Base-by-base conservation (phyloP, 2,797 vertebrate species). In the Neoniphon sammara region DNA sequence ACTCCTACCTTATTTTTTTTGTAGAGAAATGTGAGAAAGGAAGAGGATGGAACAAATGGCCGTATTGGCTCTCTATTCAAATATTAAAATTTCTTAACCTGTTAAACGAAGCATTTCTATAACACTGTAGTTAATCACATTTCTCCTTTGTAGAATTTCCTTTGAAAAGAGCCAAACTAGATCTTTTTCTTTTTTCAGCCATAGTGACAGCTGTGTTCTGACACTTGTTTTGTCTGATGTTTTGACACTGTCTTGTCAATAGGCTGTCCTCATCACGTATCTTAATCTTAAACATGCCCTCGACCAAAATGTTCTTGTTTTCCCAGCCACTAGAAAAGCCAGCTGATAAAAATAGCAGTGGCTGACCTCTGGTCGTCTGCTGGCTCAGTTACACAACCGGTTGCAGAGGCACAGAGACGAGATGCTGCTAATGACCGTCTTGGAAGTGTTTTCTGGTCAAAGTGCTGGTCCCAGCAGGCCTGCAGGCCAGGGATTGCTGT, bases 361-460 rank as follows among this genome's bases (percentile, higher is more conserved):
- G 59, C 53, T 62, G 74, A 84, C 80, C 77, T 85, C 72, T 70
- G 68, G 27, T 67, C 20, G 23, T 47, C 80, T 74, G 71, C 64
- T 30, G 31, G 69, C 61, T 84, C 71, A 55, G 30, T 91, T 88
- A 82, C 67, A 66, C 79, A 88, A 79, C 87, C 50, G 12, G 77
- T 73, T 76, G 66, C 66, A 76, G 83, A 39, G 36, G 70, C 80
- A 71, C 46, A 23, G 77, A 85, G 70, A 75, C 50, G 54, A 66
- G 54, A 73, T 57, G 66, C 58, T 27, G 34, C 79, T 71, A 44
- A 73, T 0, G 18, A 80, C 70, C 75, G 82, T 79, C 64, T 49
- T 42, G 8, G 17, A 74, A 67, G 42, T 77, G 66, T 62, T 54
- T 54, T 69, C 17, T 57, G 44, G 36, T 75, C 63, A n/a, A 7